phyloP scores from a whole-genome alignment of 2,797 vertebrate genomes.

The Petrocephalus schoutedeni region DNA sequence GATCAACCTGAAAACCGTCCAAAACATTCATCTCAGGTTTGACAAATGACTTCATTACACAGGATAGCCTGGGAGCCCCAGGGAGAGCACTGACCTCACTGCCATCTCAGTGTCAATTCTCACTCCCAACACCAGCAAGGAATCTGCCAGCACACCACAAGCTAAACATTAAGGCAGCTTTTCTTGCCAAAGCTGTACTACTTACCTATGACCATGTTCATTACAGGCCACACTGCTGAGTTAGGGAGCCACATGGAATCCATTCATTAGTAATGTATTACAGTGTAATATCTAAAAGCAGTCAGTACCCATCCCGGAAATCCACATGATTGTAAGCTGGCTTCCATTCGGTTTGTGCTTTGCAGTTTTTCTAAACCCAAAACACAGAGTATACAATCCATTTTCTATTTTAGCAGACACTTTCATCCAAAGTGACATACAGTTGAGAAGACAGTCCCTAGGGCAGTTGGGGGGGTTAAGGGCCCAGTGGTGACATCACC shows the following conservation, averaged over 20 bases:
- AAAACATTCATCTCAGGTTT: neutral
- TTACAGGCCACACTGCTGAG: neutral
- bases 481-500: neutral
- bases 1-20: neutral
- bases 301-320: neutral
- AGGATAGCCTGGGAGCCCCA: neutral
- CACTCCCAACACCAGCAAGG: neutral
- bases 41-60: neutral
- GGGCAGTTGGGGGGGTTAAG: neutral
- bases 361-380: neutral
- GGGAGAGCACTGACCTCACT: neutral
- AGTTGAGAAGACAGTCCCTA: neutral
- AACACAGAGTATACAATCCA: neutral
- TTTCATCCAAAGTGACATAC: neutral
- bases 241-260: neutral
- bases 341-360: neutral
- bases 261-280: neutral
- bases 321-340: neutral
- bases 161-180: neutral
- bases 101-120: neutral
- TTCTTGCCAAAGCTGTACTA: neutral
- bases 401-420: neutral
- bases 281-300: neutral
- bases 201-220: neutral
- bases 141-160: neutral